Evolutionary conservation across 2,888 invertebrate genomes (phyloP), one percentile per base, ranked within the genome.

Genomic region (Agrenia bidenticulata): DNA sequence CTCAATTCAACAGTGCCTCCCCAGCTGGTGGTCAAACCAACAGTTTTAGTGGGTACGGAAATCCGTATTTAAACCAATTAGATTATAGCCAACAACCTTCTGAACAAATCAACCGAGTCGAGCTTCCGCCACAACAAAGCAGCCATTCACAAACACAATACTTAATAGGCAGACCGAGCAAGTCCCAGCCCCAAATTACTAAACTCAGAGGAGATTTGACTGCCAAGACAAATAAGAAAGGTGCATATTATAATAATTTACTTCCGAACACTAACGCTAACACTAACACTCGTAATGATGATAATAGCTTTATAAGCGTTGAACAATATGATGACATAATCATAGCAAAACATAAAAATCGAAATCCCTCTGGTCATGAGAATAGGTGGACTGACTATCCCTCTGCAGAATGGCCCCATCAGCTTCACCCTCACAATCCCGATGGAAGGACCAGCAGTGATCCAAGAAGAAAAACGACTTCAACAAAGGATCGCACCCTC

Each of bases 41-140:
- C 62, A 41, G 73, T 74, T 41, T 65, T 76, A 54, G 69, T 70
- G 70, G 73, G 73, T 7, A 66, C 75, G 24, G 70, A 64, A 70
- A 70, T 75, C 58, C 71, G 37, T 53, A 70, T 73, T 24, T 73
- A 19, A 42, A 32, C 51, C 21, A n/a, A 24, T 24, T 23, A 21
- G 39, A 60, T 23, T 56, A 50, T 32, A 26, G 55, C 57, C 27
- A 26, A 60, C 51, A 27, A 58, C 13, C 66, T 45, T 17, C 49
- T 17, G 32, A 60, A 60, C 51, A 53, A 54, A 23, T 15, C 13
- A 15, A 27, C 42, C 50, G 19, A 24, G 27, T 57, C 37, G 50
- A 50, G 57, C 41, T 63, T 59, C 59, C 59, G 11, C 42, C 19
- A 5, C 45, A 45, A 45, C 45, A 45, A 45, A 41, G 41, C 15